A percentile compares a stretch with the other conserved stretches of the same genome.
Evolutionary conservation across 2,888 invertebrate species (phyloP).

Genomic region (Synergus umbraculus): DNA sequence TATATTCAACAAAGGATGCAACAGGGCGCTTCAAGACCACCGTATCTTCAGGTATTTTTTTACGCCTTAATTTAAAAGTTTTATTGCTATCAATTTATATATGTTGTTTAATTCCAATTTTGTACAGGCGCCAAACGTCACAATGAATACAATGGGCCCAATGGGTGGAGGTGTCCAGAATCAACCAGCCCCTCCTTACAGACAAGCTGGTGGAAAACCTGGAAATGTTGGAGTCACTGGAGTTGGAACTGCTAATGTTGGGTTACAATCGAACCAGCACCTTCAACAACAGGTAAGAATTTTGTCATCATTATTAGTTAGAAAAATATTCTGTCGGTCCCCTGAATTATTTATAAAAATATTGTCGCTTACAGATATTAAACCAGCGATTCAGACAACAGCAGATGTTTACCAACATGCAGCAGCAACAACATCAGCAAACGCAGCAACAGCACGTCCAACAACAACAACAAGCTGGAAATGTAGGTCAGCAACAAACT

Average conservation of each 20-base stretch:
- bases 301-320: constrained; percentile 6
- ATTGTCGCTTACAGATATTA: constrained; percentile 64
- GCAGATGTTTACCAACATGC: constrained; percentile 83
- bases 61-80: background rate
- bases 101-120: background rate
- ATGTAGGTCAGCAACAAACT: constrained; percentile 78
- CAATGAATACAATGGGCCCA: constrained; percentile 87
- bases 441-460: constrained; percentile 79
- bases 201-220: constrained; percentile 79
- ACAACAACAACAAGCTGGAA: constrained; percentile 70
- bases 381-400: constrained; percentile 83
- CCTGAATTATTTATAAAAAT: constrained; percentile 28
- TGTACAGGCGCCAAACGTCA: constrained; percentile 87
- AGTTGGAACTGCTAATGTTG: constrained; percentile 70
- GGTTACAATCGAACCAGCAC: constrained; percentile 81
- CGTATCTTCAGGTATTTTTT: constrained; percentile 82
- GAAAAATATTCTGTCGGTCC: background rate
- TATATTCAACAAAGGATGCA: constrained; percentile 82
- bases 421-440: constrained; percentile 78
- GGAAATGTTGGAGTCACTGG: constrained; percentile 73
- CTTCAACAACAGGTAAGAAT: constrained; percentile 81
- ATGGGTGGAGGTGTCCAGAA: constrained; percentile 78
- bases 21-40: constrained; percentile 79
- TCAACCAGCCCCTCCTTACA: constrained; percentile 89
- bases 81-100: too few species aligned